Conservation (phyloP, 2,888 invertebrate genomes). For the Drosophila leonis region DNA sequence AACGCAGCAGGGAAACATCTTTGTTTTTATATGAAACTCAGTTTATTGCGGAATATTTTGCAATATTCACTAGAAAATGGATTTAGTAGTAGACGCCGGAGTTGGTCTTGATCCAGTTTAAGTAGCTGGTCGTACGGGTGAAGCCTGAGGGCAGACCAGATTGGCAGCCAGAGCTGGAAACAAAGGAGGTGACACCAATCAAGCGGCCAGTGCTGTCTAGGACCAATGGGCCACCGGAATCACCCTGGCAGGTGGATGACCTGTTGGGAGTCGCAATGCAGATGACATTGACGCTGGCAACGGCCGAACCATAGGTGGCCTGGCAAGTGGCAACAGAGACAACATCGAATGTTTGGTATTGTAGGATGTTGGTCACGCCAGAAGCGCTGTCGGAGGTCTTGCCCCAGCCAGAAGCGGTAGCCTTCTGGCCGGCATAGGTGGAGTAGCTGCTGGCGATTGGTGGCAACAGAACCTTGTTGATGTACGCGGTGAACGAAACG, state of each 20-base stretch:
- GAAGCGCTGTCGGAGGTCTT: constrained; percentile 66
- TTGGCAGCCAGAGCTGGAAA: constrained; percentile 58
- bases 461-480: constrained; percentile 64
- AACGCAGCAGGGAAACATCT: background rate
- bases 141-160: constrained; percentile 69
- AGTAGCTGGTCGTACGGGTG: constrained; percentile 69
- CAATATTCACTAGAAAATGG: constrained; percentile 5
- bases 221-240: constrained; percentile 83
- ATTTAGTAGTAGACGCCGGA: constrained; percentile 61
- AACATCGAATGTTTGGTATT: constrained; percentile 76
- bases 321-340: constrained; percentile 79
- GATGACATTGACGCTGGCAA: constrained; percentile 54
- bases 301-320: constrained; percentile 47
- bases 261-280: constrained; percentile 70
- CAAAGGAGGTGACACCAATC: constrained; percentile 79
- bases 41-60: constrained; percentile 31
- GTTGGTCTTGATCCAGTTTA: constrained; percentile 73
- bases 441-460: constrained; percentile 57
- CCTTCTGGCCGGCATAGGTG: constrained; percentile 76
- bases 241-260: constrained; percentile 79
- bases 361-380: constrained; percentile 74
- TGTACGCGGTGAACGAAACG: constrained; percentile 38
- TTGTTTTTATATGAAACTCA: constrained; percentile 3
- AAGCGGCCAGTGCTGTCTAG: constrained; percentile 32
- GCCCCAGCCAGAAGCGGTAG: constrained; percentile 86